phyloP scores from a whole-genome alignment of 2,797 vertebrate genomes.

The Aselliscus stoliczkanus region DNA sequence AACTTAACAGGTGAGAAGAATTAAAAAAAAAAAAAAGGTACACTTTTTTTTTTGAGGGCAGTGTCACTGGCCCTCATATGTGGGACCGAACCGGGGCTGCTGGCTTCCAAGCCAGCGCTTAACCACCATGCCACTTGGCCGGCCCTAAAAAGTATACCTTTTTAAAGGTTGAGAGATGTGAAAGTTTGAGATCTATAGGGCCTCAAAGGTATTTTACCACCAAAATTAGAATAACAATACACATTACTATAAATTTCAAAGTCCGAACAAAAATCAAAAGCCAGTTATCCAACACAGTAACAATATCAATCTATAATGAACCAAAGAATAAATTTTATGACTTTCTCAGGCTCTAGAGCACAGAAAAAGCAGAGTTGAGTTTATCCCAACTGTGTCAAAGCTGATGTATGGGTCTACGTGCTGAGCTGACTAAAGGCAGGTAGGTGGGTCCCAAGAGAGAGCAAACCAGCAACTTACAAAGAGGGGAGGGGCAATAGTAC shows the following conservation, averaged over 20 bases:
- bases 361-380: background rate
- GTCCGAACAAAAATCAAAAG: background rate
- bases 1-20: background rate
- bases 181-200: background rate
- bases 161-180: background rate
- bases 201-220: background rate
- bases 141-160: background rate
- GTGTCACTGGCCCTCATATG: too few species aligned
- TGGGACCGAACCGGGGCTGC: too few species aligned
- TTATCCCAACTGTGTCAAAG: background rate
- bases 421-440: background rate
- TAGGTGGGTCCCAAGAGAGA: background rate
- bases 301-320: background rate
- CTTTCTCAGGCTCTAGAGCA: background rate
- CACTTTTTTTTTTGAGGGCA: too few species aligned
- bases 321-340: background rate
- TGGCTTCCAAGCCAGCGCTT: too few species aligned
- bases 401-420: background rate
- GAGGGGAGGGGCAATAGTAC: background rate
- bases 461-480: background rate
- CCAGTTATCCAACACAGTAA: background rate
- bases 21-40: background rate
- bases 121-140: too few species aligned
- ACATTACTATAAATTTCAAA: conserved; percentile 4
- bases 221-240: background rate